Percentiles rank a stretch among this genome's conserved stretches.
These are phyloP conservation scores for Cariama cristata DNA, from an alignment of 2,113 vertebrate genomes.

Conservation along the genomic window DNA sequence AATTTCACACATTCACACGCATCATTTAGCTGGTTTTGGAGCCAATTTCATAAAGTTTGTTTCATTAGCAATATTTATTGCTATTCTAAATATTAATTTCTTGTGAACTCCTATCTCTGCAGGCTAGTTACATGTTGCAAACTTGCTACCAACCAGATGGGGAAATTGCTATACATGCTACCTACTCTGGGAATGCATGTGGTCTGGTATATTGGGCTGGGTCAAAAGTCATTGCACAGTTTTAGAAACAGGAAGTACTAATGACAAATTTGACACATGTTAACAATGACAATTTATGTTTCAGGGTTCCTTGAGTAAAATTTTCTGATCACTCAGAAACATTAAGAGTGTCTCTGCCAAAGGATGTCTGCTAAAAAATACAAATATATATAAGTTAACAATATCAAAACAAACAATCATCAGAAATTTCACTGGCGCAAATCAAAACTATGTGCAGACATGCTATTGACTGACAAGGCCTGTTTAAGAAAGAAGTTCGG, in stretches of 20 bases:
- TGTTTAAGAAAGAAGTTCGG: background rate
- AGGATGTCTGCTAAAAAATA: background rate
- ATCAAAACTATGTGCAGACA: background rate
- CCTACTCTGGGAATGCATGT: background rate
- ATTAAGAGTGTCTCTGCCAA: background rate
- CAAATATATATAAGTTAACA: background rate
- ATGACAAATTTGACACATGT: background rate
- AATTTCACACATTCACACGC: background rate
- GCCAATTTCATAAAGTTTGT: background rate
- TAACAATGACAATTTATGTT: background rate
- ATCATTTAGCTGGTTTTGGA: background rate
- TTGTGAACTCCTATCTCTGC: background rate
- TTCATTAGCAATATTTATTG: background rate
- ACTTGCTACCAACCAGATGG: background rate
- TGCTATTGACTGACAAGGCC: background rate
- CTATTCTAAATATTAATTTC: background rate
- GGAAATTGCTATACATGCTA: background rate
- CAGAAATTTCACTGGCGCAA: background rate
- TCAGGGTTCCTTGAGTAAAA: background rate
- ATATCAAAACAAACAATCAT: background rate
- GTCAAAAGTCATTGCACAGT: background rate
- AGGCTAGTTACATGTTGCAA: background rate
- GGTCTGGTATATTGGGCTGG: background rate
- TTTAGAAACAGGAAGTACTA: background rate
- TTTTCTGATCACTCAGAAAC: background rate